A percentile compares a stretch with the other conserved stretches of the same genome.
phyloP scores from a whole-genome alignment of 2,888 invertebrate species.

The Steinernema hermaphroditum region DNA sequence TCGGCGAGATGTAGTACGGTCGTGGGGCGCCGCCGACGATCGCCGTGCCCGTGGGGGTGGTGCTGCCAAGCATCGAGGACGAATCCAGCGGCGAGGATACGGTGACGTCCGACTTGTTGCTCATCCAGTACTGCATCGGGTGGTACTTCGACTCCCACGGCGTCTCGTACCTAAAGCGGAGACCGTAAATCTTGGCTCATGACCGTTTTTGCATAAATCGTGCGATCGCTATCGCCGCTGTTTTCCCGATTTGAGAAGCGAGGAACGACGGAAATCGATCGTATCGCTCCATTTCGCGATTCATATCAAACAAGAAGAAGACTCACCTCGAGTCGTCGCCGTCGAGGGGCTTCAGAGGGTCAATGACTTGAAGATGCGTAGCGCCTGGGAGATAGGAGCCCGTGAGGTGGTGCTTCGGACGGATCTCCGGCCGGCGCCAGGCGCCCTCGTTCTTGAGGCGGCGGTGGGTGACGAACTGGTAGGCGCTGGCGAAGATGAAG shows the following conservation, averaged over 20 bases:
- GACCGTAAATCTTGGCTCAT: background rate
- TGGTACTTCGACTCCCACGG: constrained; percentile 48
- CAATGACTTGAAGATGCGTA: constrained; percentile 19
- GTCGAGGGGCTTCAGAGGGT: constrained; percentile 21
- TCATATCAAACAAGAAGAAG: background rate
- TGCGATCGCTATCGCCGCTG: constrained; percentile 3
- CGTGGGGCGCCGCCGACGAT: constrained; percentile 13
- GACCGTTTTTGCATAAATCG: constrained; percentile 22
- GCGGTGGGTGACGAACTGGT: background rate
- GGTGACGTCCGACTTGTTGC: constrained; percentile 30
- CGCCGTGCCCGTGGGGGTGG: constrained; percentile 2
- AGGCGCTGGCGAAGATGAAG: constrained; percentile 31
- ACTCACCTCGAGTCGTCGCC: constrained; percentile 29
- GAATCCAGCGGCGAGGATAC: constrained; percentile 23
- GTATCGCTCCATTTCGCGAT: background rate
- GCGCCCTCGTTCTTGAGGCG: constrained; percentile 9
- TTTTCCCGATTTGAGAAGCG: constrained; percentile 9
- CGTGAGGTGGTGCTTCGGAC: constrained; percentile 25
- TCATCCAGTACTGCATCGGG: constrained; percentile 35
- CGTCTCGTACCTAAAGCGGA: constrained; percentile 39
- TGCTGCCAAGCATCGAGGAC: constrained; percentile 11
- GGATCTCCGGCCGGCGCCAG: background rate
- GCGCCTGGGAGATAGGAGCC: constrained; percentile 10
- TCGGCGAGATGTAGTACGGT: constrained; percentile 22
- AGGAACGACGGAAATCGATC: constrained; percentile 23